phyloP scores from a whole-genome alignment of 2,888 invertebrate genomes.

The Melinopterus prodromus region DNA sequence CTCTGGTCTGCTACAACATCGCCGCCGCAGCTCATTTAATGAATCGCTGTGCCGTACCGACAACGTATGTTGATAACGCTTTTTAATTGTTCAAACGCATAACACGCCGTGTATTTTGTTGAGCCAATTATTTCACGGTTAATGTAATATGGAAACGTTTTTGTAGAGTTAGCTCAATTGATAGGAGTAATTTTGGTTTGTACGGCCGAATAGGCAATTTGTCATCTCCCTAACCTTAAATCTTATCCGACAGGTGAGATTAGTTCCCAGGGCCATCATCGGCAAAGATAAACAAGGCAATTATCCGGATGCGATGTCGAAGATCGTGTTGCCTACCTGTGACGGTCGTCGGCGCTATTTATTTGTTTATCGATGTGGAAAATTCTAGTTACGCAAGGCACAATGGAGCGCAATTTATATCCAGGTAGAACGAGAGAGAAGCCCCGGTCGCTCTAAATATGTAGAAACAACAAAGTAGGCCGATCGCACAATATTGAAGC shows the following conservation, averaged over 20 bases:
- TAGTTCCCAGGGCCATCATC: conserved; percentile 20
- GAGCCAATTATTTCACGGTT: conserved; percentile 6
- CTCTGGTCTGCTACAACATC: conserved; percentile 8
- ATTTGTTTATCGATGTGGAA: conserved; percentile 29
- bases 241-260: background rate
- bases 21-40: conserved; percentile 9
- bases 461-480: background rate
- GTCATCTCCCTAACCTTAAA: background rate
- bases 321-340: conserved; percentile 25
- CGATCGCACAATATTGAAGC: no score
- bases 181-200: no score
- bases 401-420: conserved; percentile 22
- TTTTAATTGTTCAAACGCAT: conserved; percentile 8
- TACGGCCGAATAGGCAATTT: background rate
- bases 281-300: conserved; percentile 29
- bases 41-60: conserved; percentile 11
- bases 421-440: conserved; percentile 12
- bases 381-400: conserved; percentile 28
- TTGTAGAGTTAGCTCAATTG: no score
- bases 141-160: no score
- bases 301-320: conserved; percentile 10
- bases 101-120: conserved; percentile 15
- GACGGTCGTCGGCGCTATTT: conserved; percentile 19
- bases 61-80: conserved; percentile 15
- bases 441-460: background rate